Evolutionary conservation across 1,140 invertebrate genomes (phyloP), one percentile per base, ranked within the genome.

Genomic region (Dendrolimus kikuchii): DNA sequence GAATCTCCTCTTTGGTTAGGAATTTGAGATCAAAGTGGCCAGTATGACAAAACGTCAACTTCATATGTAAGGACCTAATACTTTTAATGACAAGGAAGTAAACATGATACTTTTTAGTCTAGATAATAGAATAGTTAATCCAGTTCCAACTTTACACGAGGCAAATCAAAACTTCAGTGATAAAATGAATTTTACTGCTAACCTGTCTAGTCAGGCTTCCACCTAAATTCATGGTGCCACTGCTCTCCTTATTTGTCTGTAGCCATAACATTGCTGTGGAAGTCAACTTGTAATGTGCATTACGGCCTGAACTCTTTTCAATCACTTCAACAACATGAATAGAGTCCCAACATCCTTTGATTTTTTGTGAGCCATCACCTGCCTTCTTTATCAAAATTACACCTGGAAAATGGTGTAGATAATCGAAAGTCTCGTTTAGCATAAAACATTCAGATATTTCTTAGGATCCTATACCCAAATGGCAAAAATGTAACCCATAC

Each of bases 261-360:
- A 99, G 90, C 99, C 99, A 99, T 40, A 99, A 83, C 98, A 99
- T 99, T 0, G 96, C 96, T 8, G 99, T 99, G 0, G 97, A 99
- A 38, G 98, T 99, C 59, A 99, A 90, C 90, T 99, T 99, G 77
- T 99, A 99, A 81, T 99, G 98, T 5, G 98, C 98, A 73, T 92
- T 96, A 46, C 97, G 90, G 0, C 97, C 97, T 57, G 93, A 95
- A 36, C 95, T 93, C 85, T 99, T 99, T 81, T 98, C 97, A 70
- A 98, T 95, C 1, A 99, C 97, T 90, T 99, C 98, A 8, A 99
- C 95, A 0, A 99, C 98, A 83, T 99, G 98, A 80, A 99, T 99
- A 4, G 98, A 99, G 86, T 99, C 98, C 99, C 99, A 99, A 82
- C 98, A 99, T 3, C 99, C 95, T 87, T 96, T 98, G 62, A 99